These are phyloP conservation scores for Bagarius yarrelli DNA, from an alignment of 2,113 vertebrate genomes.

Conservation along the genomic window DNA sequence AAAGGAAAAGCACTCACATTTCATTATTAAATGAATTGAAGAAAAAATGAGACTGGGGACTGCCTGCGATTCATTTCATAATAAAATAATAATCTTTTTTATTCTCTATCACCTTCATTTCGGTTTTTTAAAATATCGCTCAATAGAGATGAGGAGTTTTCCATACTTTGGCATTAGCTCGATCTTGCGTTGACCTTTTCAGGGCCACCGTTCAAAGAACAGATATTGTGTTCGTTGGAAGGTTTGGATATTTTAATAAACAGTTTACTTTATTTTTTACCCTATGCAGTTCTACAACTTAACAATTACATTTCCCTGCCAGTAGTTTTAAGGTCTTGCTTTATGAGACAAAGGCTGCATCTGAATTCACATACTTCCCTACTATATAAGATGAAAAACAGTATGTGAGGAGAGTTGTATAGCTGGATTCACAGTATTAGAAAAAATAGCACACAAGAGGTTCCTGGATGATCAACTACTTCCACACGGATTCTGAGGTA, in stretches of 20 bases:
- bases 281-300: neutral
- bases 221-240: neutral
- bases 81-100: constrained; percentile 21
- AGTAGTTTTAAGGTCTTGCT: too few species aligned
- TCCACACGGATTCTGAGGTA: too few species aligned
- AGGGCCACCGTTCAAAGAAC: neutral
- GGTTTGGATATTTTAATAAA: neutral
- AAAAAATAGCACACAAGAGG: too few species aligned
- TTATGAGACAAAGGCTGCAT: too few species aligned
- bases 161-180: too few species aligned
- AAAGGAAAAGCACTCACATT: constrained; percentile 24
- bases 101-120: neutral
- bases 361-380: too few species aligned
- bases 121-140: neutral
- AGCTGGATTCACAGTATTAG: too few species aligned
- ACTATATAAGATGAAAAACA: too few species aligned
- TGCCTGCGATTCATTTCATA: neutral
- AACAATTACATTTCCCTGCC: too few species aligned
- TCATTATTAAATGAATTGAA: constrained; percentile 16
- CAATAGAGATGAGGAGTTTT: neutral
- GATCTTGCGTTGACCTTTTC: neutral
- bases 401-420: too few species aligned
- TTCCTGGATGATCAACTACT: too few species aligned
- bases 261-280: neutral
- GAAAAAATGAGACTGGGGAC: neutral